Conservation (phyloP, 2,888 invertebrate species). For the Enchytraeus crypticus region DNA sequence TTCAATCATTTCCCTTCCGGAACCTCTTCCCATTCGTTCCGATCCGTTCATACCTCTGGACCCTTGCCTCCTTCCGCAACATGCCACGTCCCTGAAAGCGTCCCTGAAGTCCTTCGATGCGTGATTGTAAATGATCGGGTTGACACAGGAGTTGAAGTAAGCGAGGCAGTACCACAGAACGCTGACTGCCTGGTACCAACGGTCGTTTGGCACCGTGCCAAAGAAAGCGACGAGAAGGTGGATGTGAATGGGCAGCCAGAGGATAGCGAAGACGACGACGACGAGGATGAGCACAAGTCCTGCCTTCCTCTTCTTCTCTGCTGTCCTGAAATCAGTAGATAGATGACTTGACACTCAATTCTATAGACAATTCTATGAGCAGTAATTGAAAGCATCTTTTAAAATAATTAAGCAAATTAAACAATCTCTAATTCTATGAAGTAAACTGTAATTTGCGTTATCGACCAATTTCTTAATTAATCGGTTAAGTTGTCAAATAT, state of each 20-base stretch:
- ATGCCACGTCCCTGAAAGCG: conserved; percentile 24
- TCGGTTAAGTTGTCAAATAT: too few relatives aligned
- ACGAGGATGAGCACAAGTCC: conserved; percentile 27
- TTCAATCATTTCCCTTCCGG: background rate
- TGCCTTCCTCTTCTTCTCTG: conserved; percentile 19
- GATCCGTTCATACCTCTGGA: too few relatives aligned
- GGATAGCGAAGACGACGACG: conserved; percentile 28
- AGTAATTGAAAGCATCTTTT: too few relatives aligned
- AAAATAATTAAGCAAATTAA: too few relatives aligned
- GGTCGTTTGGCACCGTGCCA: conserved; percentile 12
- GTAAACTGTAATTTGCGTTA: too few relatives aligned
- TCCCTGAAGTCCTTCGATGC: conserved; percentile 29
- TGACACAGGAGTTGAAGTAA: conserved; percentile 28
- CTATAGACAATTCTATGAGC: too few relatives aligned
- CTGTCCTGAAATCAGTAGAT: conserved; percentile 8
- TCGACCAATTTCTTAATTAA: too few relatives aligned
- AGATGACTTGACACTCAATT: too few relatives aligned
- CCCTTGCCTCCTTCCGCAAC: background rate
- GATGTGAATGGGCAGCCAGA: conserved; percentile 30
- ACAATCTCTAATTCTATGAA: too few relatives aligned
- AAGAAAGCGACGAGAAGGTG: conserved; percentile 26
- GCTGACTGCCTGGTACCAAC: conserved; percentile 17
- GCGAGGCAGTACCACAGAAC: conserved; percentile 26
- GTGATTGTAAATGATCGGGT: conserved; percentile 29
- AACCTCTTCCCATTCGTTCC: too few relatives aligned